Conservation (phyloP, 1,140 invertebrate genomes). For the Halesus radiatus region DNA sequence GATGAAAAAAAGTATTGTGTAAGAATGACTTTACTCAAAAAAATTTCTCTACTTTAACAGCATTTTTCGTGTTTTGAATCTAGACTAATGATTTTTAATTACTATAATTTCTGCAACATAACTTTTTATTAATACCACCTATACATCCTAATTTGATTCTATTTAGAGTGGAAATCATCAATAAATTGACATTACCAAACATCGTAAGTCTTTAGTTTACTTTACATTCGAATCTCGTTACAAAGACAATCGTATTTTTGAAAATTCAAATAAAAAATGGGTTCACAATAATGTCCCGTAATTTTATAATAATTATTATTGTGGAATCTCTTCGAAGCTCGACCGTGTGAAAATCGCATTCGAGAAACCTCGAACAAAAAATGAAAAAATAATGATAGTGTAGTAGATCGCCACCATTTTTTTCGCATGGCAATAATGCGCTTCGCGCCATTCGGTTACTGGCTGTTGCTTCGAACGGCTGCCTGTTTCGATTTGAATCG, state of each 20-base stretch:
- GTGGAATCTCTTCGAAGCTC: not conserved
- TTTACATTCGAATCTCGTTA: not conserved
- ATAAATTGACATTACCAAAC: not conserved
- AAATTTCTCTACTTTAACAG: too few relatives aligned
- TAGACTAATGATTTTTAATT: too few relatives aligned
- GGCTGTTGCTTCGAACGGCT: slow-evolving; percentile 11
- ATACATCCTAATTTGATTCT: too few relatives aligned
- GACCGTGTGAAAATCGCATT: slow-evolving; percentile 24
- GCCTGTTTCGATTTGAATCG: not conserved
- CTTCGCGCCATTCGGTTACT: slow-evolving; percentile 8
- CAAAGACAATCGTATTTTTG: not conserved
- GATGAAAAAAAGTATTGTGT: too few relatives aligned
- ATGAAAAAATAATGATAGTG: not conserved
- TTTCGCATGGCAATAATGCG: not conserved
- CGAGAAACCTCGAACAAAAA: not conserved
- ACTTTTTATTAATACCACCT: too few relatives aligned
- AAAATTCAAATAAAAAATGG: not conserved
- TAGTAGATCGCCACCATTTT: slow-evolving; percentile 1
- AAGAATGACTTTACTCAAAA: too few relatives aligned
- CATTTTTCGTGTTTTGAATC: too few relatives aligned
- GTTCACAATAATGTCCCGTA: not conserved
- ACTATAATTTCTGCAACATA: too few relatives aligned
- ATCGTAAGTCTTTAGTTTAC: not conserved
- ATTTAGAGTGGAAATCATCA: too few relatives aligned
- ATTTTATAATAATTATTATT: not conserved